Conservation (phyloP, 2,113 vertebrate species). For the Thalassarche chlororhynchos region DNA sequence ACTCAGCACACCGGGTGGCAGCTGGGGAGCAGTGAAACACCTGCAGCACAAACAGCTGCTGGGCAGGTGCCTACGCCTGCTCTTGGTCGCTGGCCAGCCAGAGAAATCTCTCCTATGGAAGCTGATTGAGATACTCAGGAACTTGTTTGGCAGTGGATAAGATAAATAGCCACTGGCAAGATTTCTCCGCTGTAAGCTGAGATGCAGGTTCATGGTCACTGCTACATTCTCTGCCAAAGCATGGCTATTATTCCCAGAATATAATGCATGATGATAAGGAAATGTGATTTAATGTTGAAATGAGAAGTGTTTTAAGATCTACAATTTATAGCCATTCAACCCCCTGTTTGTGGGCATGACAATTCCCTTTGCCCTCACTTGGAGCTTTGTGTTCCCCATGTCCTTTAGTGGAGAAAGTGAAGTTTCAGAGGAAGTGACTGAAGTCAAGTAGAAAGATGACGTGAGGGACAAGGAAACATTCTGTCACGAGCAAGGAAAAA, state of each 20-base stretch:
- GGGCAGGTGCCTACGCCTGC: background rate
- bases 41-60: background rate
- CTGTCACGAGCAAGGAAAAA: background rate
- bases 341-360: background rate
- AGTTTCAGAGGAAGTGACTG: background rate
- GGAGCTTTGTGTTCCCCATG: background rate
- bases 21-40: background rate
- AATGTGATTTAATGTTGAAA: background rate
- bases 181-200: background rate
- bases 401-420: background rate
- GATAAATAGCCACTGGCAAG: background rate
- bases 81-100: background rate
- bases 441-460: background rate
- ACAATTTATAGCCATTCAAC: background rate
- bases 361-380: background rate
- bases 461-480: background rate
- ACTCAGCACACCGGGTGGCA: background rate
- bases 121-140: background rate
- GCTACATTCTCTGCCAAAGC: background rate
- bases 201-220: background rate
- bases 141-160: background rate
- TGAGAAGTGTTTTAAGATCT: background rate
- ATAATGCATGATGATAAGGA: background rate
- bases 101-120: background rate
- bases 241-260: background rate